Percentiles rank a stretch among this genome's conserved stretches.
Conservation (phyloP, 1,140 invertebrate species). For the Parasteatoda tepidariorum region DNA sequence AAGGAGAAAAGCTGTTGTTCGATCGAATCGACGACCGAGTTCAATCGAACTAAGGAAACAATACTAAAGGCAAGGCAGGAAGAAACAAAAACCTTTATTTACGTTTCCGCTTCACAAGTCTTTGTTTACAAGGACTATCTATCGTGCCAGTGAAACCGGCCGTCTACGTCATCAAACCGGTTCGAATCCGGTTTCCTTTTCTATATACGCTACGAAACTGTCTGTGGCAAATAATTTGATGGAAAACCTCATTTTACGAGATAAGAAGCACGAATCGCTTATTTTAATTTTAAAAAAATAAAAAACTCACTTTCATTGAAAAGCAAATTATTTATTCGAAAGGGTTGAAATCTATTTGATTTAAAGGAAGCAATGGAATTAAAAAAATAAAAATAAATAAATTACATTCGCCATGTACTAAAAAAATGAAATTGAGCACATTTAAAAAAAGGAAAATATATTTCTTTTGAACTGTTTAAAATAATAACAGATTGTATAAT, state of each 20-base stretch:
- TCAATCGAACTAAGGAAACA: constrained; percentile 21
- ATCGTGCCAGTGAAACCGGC: constrained; percentile 45
- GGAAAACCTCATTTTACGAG: neutral
- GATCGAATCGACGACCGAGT: neutral
- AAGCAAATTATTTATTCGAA: too few relatives aligned
- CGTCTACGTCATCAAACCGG: constrained; percentile 47
- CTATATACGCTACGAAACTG: neutral
- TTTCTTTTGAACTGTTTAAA: too few relatives aligned
- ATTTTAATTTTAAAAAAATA: neutral
- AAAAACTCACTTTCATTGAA: neutral
- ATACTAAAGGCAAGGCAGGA: constrained; percentile 21
- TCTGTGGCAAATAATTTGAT: constrained; percentile 10
- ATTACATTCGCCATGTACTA: too few relatives aligned
- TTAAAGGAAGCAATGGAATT: too few relatives aligned
- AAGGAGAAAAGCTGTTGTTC: neutral
- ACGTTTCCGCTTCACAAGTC: constrained; percentile 53
- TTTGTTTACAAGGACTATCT: constrained; percentile 56
- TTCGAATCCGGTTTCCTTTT: constrained; percentile 56
- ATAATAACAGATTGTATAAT: too few relatives aligned
- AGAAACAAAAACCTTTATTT: constrained; percentile 58
- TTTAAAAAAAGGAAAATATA: too few relatives aligned
- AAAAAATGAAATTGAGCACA: too few relatives aligned
- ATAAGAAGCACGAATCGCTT: neutral
- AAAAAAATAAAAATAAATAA: too few relatives aligned
- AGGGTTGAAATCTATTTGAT: too few relatives aligned